Conservation (phyloP, 2,113 vertebrate species). For the Colossoma macropomum region DNA sequence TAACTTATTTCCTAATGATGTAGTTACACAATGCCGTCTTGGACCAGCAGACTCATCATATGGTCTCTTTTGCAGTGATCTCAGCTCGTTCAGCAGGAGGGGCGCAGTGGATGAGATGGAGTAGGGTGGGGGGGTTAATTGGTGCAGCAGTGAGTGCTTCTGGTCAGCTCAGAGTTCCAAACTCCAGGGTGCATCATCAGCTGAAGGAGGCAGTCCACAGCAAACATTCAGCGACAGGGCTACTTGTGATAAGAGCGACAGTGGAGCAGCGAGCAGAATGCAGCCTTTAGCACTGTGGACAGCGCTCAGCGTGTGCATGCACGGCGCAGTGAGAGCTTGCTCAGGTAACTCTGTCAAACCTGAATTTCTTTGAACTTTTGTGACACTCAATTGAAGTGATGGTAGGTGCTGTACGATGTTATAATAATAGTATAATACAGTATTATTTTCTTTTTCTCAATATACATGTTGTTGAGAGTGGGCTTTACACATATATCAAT, state of each 20-base stretch:
- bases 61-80: conserved; percentile 14
- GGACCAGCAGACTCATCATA: not conserved
- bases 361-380: not conserved
- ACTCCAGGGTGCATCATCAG: conserved; percentile 30
- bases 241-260: not conserved
- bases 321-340: conserved; percentile 22
- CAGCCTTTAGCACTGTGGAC: conserved; percentile 48
- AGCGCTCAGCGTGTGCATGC: conserved; percentile 37
- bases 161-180: conserved; percentile 31
- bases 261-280: conserved; percentile 33
- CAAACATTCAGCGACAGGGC: conserved; percentile 28
- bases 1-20: too few relatives aligned
- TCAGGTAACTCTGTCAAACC: conserved; percentile 42
- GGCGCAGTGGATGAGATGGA: conserved; percentile 1
- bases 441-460: too few relatives aligned
- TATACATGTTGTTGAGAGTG: too few relatives aligned
- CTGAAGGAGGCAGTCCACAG: conserved; percentile 15
- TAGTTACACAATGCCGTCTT: not conserved
- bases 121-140: conserved; percentile 22
- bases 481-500: too few relatives aligned
- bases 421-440: too few relatives aligned
- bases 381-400: not conserved
- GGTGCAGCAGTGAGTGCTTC: conserved; percentile 28
- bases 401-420: too few relatives aligned
- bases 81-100: conserved; percentile 1